Percentiles rank a stretch among this genome's conserved stretches.
These are phyloP conservation scores for Tetramorium bicarinatum DNA, from an alignment of 2,888 invertebrate genomes.

Conservation along the genomic window DNA sequence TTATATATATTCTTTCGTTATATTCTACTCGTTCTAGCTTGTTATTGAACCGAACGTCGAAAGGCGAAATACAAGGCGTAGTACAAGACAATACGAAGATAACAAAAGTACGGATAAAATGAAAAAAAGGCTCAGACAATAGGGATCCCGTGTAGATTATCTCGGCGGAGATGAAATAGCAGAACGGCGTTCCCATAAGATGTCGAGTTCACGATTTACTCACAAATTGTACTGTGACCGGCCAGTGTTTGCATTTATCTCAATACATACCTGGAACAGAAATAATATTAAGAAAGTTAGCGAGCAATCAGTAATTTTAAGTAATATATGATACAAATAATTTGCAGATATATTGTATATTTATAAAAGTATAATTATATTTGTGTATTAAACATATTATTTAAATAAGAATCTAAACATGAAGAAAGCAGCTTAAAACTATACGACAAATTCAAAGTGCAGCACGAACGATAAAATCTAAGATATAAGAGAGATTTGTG, in stretches of 20 bases:
- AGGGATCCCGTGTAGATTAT: conserved; percentile 35
- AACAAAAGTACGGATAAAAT: conserved; percentile 50
- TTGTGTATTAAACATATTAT: background rate
- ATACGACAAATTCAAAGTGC: background rate
- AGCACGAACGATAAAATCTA: background rate
- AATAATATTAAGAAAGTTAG: background rate
- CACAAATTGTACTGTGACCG: conserved; percentile 17
- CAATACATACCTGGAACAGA: conserved; percentile 71
- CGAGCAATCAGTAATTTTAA: background rate
- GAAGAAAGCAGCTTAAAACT: background rate
- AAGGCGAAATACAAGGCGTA: conserved; percentile 18
- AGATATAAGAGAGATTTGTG: conserved; percentile 17
- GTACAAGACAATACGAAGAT: conserved; percentile 63
- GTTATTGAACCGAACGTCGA: conserved; percentile 48
- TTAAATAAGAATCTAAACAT: background rate
- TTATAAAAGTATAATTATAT: background rate
- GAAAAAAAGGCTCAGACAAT: conserved; percentile 12
- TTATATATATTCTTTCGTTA: conserved; percentile 33
- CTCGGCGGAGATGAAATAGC: background rate
- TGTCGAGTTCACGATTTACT: conserved; percentile 57
- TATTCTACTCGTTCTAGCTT: conserved; percentile 34
- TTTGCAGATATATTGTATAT: background rate
- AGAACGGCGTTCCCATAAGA: conserved; percentile 1
- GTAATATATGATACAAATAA: background rate
- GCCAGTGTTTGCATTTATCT: background rate